Base-by-base conservation (phyloP, 2,888 invertebrate genomes). In the Odiellus spinosus region DNA sequence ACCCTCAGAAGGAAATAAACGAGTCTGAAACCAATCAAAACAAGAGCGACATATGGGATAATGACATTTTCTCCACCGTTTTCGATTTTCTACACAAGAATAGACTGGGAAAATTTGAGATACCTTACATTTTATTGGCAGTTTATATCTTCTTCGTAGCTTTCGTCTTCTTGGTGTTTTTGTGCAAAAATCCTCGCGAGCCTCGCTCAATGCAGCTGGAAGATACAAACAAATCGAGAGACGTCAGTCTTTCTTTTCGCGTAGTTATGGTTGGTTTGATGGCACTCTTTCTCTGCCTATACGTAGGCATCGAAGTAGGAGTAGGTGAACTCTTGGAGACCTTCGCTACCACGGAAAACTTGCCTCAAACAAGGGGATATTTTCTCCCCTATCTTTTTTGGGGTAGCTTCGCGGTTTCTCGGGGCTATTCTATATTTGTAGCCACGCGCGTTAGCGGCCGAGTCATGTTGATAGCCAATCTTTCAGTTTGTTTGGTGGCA, bases 291-390 rank as follows among this genome's bases (percentile, higher is more conserved):
- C 63, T 64, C 47, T 61, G 67, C 48, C 52, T 64, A 18, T 67
- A 67, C 47, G 61, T 65, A 14, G 68, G 68, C 2, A 60, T 64
- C 53, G 67, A 69, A 53, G 64, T 67, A 2, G 63, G 66, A 3
- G 67, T 61, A 54, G 67, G 67, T 3, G 67, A 65, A n/a, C 57
- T 68, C n/a, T 54, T 68, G 3, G 57, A 64, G 41, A 62, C 64
- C 3, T 68, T 66, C 53, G 58, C 64, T 11, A 59, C 65, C 5
- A 58, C 62, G 44, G 51, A 58, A 35, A 55, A 59, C 42, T 55
- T 63, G 21, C 55, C 59, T 3, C 61, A 63, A 41, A 51, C 59
- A 2, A 56, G 59, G 43, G 67, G 64, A n/a, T 63, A 63, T 3
- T 58, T 60, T n/a, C 53, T 68, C 36, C 62, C 65, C 0, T 62